These are phyloP conservation scores for Pseudomyrmex dendroicus DNA, from an alignment of 1,140 invertebrate species.

Conservation along the genomic window DNA sequence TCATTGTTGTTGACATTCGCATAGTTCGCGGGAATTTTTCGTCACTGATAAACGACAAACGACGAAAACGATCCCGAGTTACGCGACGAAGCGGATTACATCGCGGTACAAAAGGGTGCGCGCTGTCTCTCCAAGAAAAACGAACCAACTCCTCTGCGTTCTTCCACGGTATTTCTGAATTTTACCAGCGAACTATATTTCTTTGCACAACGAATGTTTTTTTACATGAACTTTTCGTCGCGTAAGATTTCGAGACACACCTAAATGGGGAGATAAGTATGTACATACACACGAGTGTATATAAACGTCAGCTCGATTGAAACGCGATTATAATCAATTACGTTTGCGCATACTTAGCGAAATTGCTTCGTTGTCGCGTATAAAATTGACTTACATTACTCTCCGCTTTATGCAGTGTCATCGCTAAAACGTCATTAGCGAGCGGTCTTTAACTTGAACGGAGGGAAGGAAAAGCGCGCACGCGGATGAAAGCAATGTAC, in stretches of 20 bases:
- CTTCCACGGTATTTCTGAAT: background rate
- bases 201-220: no score
- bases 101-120: slow-evolving; percentile 49
- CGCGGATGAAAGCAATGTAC: no score
- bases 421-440: slow-evolving; percentile 18
- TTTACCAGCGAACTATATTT: background rate
- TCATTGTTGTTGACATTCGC: slow-evolving; percentile 66
- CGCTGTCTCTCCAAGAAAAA: background rate
- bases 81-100: slow-evolving; percentile 33
- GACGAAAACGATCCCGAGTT: slow-evolving; percentile 48
- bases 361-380: slow-evolving; percentile 8
- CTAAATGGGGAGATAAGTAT: background rate
- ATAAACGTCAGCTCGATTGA: background rate
- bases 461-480: background rate
- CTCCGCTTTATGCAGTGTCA: background rate
- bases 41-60: slow-evolving; percentile 53
- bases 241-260: background rate
- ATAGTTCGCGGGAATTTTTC: slow-evolving; percentile 59
- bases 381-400: slow-evolving; percentile 17
- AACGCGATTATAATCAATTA: slow-evolving; percentile 22
- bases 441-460: background rate
- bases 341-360: background rate
- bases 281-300: background rate
- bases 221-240: background rate
- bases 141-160: slow-evolving; percentile 11